Base-by-base conservation (phyloP, 53 echinoderm and acorn worm species). In the Patiria pectinifera region DNA sequence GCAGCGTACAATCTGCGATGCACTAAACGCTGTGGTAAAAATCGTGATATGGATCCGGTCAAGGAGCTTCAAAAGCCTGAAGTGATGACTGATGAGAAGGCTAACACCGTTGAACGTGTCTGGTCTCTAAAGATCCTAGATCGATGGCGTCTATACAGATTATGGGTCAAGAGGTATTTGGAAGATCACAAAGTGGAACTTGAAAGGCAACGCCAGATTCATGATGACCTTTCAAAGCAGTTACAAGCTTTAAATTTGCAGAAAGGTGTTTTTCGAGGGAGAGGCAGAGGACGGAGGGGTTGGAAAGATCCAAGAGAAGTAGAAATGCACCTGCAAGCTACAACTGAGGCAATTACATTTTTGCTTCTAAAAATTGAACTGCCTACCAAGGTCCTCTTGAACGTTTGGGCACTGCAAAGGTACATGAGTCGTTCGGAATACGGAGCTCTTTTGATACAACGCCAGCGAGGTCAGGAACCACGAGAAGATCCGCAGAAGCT, bases 141-240 rank as follows among this genome's bases (percentile, higher is more conserved):
- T 24, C 77, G 94, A 58, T 97, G 97, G 97, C 91, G 94, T 62
- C 79, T 97, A 3, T 97, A 97, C 61, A 80, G 96, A 69, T 93
- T 91, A 66, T 97, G 97, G 97, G 78, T 93, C 15, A 70, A 76
- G 12, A 48, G 74, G 11, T 94, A 93, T 83, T 63, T 79, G 35
- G 83, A 93, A 71, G 24, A 70, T 15, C 72, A 80, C 26, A 80
- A 78, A 48, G 35, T 19, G 11, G 13, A 66, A 7, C 62, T 96
- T 21, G 22, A 24, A 35, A 4, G 60, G 3, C 71, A 85, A 25
- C 92, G 89, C 11, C 59, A 19, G 14, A 70, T 24, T 14, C 94
- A 85, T 69, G 94, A 89, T 48, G 35, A 66, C 19, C 85, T 92
- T 48, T 92, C 89, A 48, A 62, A 45, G 59, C 76, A 94, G 77